These are phyloP conservation scores for Drosophila dives DNA, from an alignment of 2,888 invertebrate genomes.

Conservation along the genomic window DNA sequence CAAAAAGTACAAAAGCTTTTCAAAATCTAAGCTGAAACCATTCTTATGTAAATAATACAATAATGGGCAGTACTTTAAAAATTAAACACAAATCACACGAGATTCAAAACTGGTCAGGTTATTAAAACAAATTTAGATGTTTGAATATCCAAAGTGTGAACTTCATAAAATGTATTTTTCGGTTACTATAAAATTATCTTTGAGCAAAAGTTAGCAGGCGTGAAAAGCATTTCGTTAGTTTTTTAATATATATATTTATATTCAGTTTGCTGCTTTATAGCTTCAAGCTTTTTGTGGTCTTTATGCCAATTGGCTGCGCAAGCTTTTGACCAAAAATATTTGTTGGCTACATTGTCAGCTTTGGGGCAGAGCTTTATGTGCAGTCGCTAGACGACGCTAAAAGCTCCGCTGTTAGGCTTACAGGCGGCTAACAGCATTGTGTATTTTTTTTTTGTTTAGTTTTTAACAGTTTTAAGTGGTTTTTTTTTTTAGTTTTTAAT, in stretches of 20 bases:
- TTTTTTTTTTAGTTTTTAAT: slow-evolving; percentile 2
- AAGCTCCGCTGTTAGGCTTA: slow-evolving; percentile 53
- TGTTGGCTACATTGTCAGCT: slow-evolving; percentile 18
- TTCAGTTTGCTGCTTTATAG: neutral
- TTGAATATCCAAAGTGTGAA: neutral
- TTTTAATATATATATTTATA: neutral
- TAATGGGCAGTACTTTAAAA: neutral
- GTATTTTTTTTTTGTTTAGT: neutral
- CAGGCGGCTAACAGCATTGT: slow-evolving; percentile 48
- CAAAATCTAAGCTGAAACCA: neutral
- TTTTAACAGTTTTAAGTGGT: slow-evolving; percentile 5
- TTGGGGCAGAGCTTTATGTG: slow-evolving; percentile 65
- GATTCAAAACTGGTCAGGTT: neutral
- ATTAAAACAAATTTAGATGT: neutral
- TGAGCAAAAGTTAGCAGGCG: neutral
- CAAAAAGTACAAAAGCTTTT: neutral
- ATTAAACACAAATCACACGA: neutral
- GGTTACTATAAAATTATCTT: neutral
- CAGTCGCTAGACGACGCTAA: slow-evolving; percentile 69
- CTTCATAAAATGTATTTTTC: neutral
- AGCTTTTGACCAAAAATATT: slow-evolving; percentile 36
- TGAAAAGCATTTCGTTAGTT: slow-evolving; percentile 10
- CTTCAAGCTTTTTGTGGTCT: slow-evolving; percentile 10
- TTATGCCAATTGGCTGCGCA: slow-evolving; percentile 14
- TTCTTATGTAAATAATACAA: neutral